Evolutionary conservation across 2,888 invertebrate species (phyloP).

Genomic region (Plemyria rubiginata): DNA sequence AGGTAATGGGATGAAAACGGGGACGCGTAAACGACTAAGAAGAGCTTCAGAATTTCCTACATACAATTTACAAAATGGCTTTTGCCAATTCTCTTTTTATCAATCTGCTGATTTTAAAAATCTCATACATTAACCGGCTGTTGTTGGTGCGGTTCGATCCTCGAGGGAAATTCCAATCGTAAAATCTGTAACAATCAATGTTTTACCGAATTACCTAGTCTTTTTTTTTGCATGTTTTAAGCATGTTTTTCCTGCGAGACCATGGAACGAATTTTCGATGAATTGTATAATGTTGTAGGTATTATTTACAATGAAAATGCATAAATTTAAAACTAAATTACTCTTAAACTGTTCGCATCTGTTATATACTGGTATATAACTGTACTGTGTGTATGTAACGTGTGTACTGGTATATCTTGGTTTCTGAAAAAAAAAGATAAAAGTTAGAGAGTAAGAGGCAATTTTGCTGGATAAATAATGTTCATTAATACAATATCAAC

Average conservation of each 20-base stretch:
- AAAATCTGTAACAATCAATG: conserved; percentile 36
- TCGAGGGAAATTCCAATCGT: conserved; percentile 36
- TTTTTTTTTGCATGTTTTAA: conserved; percentile 14
- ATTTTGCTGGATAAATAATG: too few relatives aligned
- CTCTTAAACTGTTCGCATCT: too few relatives aligned
- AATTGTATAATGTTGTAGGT: not conserved
- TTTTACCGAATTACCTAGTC: conserved; percentile 24
- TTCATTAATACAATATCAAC: too few relatives aligned
- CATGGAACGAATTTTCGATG: conserved; percentile 5
- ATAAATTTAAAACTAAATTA: not conserved
- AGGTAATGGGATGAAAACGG: conserved; percentile 46
- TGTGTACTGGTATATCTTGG: too few relatives aligned
- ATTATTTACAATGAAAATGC: not conserved
- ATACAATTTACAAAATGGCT: conserved; percentile 35
- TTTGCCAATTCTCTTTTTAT: conserved; percentile 35
- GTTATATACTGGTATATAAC: too few relatives aligned
- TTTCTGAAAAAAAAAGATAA: too few relatives aligned
- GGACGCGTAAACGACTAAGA: conserved; percentile 46
- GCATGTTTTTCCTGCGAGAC: conserved; percentile 7
- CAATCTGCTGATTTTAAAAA: conserved; percentile 30
- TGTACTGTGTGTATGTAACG: too few relatives aligned
- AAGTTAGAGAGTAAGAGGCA: too few relatives aligned
- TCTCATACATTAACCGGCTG: conserved; percentile 32
- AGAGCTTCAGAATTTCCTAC: conserved; percentile 34
- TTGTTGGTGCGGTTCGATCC: conserved; percentile 24